phyloP scores from a whole-genome alignment of 2,888 invertebrate species.

The Clostera curtula region DNA sequence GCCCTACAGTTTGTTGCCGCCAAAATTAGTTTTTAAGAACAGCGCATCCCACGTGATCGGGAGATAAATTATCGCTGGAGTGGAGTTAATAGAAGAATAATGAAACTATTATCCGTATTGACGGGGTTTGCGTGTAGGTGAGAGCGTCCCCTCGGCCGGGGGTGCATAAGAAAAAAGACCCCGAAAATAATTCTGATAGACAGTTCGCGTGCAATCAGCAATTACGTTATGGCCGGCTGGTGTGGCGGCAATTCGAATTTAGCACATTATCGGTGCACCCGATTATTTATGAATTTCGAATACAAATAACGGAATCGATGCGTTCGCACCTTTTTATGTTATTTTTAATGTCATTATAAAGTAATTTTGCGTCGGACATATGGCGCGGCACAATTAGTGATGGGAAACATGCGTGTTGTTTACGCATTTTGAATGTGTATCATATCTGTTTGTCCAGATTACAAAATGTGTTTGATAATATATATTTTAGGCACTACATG shows the following conservation, averaged over 20 bases:
- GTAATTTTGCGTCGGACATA: slow-evolving; percentile 38
- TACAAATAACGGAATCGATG: slow-evolving; percentile 46
- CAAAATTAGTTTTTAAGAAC: slow-evolving; percentile 37
- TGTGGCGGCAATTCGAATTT: slow-evolving; percentile 54
- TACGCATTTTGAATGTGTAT: not conserved
- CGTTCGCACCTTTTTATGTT: slow-evolving; percentile 56
- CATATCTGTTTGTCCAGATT: not conserved
- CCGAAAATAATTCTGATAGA: slow-evolving; percentile 71
- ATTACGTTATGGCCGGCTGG: slow-evolving; percentile 48
- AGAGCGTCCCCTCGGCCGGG: slow-evolving; percentile 38
- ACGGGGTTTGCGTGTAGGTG: slow-evolving; percentile 58
- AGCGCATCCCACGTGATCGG: slow-evolving; percentile 22
- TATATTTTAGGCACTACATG: too few species aligned
- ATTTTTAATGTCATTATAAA: slow-evolving; percentile 49
- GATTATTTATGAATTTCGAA: slow-evolving; percentile 43
- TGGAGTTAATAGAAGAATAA: slow-evolving; percentile 72
- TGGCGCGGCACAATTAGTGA: slow-evolving; percentile 29
- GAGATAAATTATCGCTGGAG: slow-evolving; percentile 53
- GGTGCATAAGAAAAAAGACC: slow-evolving; percentile 57
- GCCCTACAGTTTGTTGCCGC: slow-evolving; percentile 45
- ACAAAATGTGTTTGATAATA: too few species aligned
- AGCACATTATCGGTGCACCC: slow-evolving; percentile 65
- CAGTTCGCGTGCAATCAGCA: slow-evolving; percentile 68
- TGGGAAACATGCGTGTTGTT: slow-evolving; percentile 12
- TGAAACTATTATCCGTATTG: slow-evolving; percentile 69